These are phyloP conservation scores for Siniperca knerii DNA, from an alignment of 2,113 vertebrate species.

Conservation along the genomic window DNA sequence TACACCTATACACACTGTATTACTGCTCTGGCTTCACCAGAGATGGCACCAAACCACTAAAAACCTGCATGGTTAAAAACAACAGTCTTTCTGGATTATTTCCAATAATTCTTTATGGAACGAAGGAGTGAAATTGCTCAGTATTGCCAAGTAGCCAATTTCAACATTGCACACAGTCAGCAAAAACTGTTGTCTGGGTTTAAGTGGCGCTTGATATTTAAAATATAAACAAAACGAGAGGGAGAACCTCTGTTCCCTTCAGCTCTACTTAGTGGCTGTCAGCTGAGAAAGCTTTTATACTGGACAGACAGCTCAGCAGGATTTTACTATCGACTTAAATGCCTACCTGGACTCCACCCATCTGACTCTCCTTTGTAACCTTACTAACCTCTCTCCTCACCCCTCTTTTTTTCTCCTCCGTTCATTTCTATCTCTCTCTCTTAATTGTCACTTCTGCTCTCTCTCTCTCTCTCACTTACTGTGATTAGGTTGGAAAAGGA, in stretches of 20 bases:
- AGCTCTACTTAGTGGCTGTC: conserved; percentile 37
- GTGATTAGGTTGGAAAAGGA: conserved; percentile 63
- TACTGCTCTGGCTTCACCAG: not conserved
- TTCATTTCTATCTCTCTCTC: not conserved
- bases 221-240: conserved; percentile 66
- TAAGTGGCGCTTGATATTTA: conserved; percentile 65
- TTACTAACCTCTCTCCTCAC: not conserved
- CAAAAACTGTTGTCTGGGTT: conserved; percentile 61
- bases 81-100: conserved; percentile 45
- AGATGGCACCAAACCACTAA: conserved; percentile 5
- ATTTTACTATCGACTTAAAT: conserved; percentile 43
- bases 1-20: not conserved
- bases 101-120: conserved; percentile 58
- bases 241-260: conserved; percentile 30
- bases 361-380: conserved; percentile 21
- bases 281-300: conserved; percentile 59
- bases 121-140: conserved; percentile 16
- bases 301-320: conserved; percentile 63
- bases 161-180: conserved; percentile 61
- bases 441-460: not conserved
- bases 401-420: not conserved
- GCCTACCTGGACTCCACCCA: conserved; percentile 53
- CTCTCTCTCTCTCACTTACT: conserved; percentile 42
- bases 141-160: conserved; percentile 68
- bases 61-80: conserved; percentile 5